These are phyloP conservation scores for Phataginus tricuspis DNA, from an alignment of 2,797 vertebrate species.

Conservation along the genomic window DNA sequence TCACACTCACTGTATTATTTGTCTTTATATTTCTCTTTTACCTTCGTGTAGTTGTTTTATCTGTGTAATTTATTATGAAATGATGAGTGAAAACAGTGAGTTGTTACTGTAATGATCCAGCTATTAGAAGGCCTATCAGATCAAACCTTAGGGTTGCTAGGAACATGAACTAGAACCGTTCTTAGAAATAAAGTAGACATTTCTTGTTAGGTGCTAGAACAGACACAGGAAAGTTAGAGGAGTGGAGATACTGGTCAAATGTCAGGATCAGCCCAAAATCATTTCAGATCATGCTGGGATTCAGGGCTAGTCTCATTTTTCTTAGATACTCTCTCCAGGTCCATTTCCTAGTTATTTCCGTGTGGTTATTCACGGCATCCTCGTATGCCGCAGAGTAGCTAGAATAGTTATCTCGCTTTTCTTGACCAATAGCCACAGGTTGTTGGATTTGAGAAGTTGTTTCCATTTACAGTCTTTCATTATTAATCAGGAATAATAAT, in stretches of 20 bases:
- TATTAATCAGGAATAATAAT: not conserved
- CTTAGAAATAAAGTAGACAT: not conserved
- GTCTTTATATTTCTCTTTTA: not conserved
- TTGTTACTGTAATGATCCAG: not conserved
- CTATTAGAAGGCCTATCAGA: not conserved
- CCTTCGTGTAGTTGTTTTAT: not conserved
- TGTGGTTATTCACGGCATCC: not conserved
- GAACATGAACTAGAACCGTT: not conserved
- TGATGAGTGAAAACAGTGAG: not conserved
- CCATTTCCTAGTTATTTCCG: not conserved
- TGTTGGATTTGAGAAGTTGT: not conserved
- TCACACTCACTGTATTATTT: not conserved
- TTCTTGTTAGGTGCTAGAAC: not conserved
- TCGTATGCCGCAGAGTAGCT: not conserved
- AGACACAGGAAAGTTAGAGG: not conserved
- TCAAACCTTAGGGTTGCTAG: not conserved
- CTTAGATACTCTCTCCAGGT: not conserved
- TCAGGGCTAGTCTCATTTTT: not conserved
- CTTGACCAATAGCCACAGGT: not conserved
- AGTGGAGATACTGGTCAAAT: not conserved
- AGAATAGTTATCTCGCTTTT: not conserved
- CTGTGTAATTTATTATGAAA: slow-evolving; percentile 17
- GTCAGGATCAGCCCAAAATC: not conserved
- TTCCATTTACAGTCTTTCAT: not conserved
- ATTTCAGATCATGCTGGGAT: not conserved